Percentiles rank a stretch among this genome's conserved stretches.
phyloP scores from a whole-genome alignment of 2,797 vertebrate genomes.

The Microcaecilia unicolor region DNA sequence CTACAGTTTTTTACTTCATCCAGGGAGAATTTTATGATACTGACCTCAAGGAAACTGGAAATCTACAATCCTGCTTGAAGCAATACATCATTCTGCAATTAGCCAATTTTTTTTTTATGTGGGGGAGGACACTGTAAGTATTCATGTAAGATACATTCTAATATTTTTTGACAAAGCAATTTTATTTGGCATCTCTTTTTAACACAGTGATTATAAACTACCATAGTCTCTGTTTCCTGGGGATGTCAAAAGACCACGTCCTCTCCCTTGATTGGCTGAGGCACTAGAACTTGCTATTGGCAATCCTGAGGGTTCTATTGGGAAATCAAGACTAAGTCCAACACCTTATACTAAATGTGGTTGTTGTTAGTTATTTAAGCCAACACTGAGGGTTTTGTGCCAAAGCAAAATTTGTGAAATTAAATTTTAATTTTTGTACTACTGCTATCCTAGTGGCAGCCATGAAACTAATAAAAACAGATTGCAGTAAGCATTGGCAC shows the following conservation, averaged over 20 bases:
- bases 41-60: neutral
- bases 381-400: too few species aligned
- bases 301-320: neutral
- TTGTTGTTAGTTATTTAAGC: too few species aligned
- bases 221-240: neutral
- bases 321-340: too few species aligned
- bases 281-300: neutral
- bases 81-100: neutral
- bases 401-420: too few species aligned
- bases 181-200: neutral
- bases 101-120: neutral
- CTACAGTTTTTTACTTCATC: too few species aligned
- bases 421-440: too few species aligned
- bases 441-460: too few species aligned
- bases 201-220: too few species aligned
- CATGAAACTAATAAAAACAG: too few species aligned
- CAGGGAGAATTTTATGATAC: too few species aligned
- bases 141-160: neutral
- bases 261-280: neutral
- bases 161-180: neutral
- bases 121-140: neutral
- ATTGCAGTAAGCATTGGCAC: too few species aligned
- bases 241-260: neutral
- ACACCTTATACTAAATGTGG: too few species aligned
- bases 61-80: conserved; percentile 1